Evolutionary conservation across 23 tunicate species (phyloP).

Genomic region (Oikopleura vanhoeffeni): DNA sequence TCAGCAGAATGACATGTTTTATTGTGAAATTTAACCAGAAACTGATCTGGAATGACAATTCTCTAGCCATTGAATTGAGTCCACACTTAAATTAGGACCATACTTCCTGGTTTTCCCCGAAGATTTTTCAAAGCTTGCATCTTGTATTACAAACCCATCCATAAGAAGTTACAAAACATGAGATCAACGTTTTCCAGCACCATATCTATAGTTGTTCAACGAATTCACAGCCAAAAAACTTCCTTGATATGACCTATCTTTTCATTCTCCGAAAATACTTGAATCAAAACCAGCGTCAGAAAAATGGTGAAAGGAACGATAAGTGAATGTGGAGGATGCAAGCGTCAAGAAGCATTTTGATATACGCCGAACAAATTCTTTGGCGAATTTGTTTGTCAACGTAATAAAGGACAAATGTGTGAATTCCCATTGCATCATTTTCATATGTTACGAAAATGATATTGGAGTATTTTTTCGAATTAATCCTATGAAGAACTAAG

Average conservation of each 20-base stretch:
- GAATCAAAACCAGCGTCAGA: too few relatives aligned
- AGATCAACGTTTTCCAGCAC: too few relatives aligned
- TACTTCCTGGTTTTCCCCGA: neutral
- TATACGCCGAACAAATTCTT: neutral
- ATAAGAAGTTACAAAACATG: neutral
- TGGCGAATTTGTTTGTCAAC: neutral
- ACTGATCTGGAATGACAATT: neutral
- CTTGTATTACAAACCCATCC: neutral
- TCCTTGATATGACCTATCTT: neutral
- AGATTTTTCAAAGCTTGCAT: neutral
- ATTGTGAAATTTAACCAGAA: neutral
- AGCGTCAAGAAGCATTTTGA: too few relatives aligned
- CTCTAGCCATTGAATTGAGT: neutral
- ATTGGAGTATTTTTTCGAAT: conserved; percentile 18
- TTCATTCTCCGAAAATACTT: too few relatives aligned
- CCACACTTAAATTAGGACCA: neutral
- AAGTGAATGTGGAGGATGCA: neutral
- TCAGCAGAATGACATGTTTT: neutral
- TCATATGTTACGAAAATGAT: neutral
- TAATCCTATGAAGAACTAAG: conserved; percentile 6
- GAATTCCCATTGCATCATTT: neutral
- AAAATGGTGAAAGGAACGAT: neutral
- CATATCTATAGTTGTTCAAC: neutral
- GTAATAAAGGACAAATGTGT: neutral
- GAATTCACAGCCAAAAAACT: neutral